Evolutionary conservation across 2,113 vertebrate species (phyloP).

Genomic region (Dinomys branickii): DNA sequence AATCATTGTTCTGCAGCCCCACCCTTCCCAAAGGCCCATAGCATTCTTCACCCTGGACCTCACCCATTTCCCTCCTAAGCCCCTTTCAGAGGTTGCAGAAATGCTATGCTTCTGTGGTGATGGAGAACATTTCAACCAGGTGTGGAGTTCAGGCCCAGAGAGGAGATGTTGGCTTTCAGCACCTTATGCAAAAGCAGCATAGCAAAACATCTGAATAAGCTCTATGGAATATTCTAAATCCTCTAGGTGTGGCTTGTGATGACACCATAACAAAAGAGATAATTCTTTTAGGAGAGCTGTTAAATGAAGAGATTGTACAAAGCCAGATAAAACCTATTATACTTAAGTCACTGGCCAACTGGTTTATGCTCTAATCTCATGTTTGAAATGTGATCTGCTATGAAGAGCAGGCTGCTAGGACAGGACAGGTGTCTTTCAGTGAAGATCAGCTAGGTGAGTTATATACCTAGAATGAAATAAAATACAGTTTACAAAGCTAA

Average conservation of each 20-base stretch:
- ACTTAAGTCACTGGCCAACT: conserved; percentile 25
- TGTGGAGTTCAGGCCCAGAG: conserved; percentile 3
- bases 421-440: neutral
- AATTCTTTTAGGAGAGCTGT: conserved; percentile 46
- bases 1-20: neutral
- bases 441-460: neutral
- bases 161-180: neutral
- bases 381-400: conserved; percentile 41
- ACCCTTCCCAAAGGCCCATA: neutral
- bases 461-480: neutral
- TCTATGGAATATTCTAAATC: conserved; percentile 72
- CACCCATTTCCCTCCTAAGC: neutral
- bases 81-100: conserved; percentile 5
- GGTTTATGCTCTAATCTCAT: conserved; percentile 53
- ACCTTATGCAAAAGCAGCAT: conserved; percentile 20
- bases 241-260: conserved; percentile 49
- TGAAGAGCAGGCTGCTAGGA: neutral
- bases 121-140: neutral
- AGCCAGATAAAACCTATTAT: conserved; percentile 26
- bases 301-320: conserved; percentile 39
- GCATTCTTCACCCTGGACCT: neutral
- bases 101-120: neutral
- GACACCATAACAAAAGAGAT: conserved; percentile 67
- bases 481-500: neutral
- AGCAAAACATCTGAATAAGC: conserved; percentile 58